A percentile compares a stretch with the other conserved stretches of the same genome.
Evolutionary conservation across 2,888 invertebrate species (phyloP).

Genomic region (Hirtodrosophila alboralis): DNA sequence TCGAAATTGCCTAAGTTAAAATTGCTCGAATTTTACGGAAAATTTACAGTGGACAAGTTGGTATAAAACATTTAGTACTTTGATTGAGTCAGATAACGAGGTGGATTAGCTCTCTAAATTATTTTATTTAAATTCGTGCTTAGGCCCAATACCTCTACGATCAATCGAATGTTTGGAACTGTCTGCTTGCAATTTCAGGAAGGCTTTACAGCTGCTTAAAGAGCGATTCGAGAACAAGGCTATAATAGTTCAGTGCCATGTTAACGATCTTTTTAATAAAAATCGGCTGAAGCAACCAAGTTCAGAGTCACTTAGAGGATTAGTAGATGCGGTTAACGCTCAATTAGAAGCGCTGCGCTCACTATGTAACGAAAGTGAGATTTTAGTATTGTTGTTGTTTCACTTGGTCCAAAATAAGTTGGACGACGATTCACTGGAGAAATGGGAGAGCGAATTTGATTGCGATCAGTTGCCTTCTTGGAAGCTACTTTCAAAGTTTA

Average conservation of each 20-base stretch:
- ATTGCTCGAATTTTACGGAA: conserved; percentile 8
- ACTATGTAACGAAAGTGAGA: neutral
- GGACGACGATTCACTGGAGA: conserved; percentile 2
- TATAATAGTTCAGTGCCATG: conserved; percentile 12
- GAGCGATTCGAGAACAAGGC: conserved; percentile 1
- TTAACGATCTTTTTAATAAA: conserved; percentile 1
- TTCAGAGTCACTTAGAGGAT: neutral
- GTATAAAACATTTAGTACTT: conserved; percentile 3
- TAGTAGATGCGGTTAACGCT: conserved; percentile 7
- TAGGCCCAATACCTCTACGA: conserved; percentile 8
- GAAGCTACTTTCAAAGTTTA: conserved; percentile 1
- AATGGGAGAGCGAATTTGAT: conserved; percentile 7
- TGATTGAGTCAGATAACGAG: conserved; percentile 10
- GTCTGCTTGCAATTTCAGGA: conserved; percentile 7
- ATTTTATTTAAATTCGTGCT: conserved; percentile 14
- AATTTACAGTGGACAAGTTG: conserved; percentile 13
- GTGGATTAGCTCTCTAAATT: conserved; percentile 17
- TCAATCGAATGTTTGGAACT: conserved; percentile 19
- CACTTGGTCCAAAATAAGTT: conserved; percentile 1
- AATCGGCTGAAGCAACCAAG: conserved; percentile 2
- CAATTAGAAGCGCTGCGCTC: conserved; percentile 4
- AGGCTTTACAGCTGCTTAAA: conserved; percentile 3
- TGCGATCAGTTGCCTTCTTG: neutral
- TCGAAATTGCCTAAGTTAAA: conserved; percentile 5
- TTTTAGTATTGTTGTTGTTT: neutral